Conservation (phyloP, 2,797 vertebrate genomes). For the Rachycentron canadum region DNA sequence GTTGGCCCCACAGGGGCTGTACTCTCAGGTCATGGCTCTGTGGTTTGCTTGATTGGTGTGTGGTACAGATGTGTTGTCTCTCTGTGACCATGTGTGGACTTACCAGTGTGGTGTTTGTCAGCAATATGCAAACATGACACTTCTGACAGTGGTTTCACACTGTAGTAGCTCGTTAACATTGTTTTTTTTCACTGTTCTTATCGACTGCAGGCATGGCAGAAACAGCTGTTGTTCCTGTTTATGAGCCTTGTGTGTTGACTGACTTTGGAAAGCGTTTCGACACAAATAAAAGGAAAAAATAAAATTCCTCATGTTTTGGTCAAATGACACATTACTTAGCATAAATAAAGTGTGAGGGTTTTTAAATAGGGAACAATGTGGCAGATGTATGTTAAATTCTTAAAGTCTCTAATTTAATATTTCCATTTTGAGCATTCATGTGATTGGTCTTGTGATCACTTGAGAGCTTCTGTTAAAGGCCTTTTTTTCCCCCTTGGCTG, state of each 20-base stretch:
- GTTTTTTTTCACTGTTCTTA: background rate
- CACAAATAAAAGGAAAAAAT: no score
- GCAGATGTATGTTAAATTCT: background rate
- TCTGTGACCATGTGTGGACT: slow-evolving; percentile 51
- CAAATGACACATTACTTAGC: no score
- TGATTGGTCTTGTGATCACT: background rate
- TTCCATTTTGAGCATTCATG: background rate
- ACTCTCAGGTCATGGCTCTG: slow-evolving; percentile 39
- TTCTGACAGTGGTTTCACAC: slow-evolving; percentile 21
- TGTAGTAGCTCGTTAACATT: slow-evolving; percentile 15
- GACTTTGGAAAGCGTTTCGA: no score
- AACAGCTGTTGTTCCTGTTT: background rate
- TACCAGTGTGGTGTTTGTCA: slow-evolving; percentile 37
- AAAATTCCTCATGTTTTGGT: no score
- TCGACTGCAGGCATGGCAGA: background rate
- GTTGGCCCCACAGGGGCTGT: slow-evolving; percentile 37
- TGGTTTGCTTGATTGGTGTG: slow-evolving; percentile 36
- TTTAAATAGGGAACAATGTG: background rate
- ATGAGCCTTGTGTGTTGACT: background rate
- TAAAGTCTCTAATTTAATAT: background rate
- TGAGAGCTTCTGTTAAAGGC: background rate
- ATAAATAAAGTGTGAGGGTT: no score
- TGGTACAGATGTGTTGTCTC: slow-evolving; percentile 23
- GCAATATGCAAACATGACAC: slow-evolving; percentile 41
- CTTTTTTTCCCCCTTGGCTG: background rate